Base-by-base conservation (phyloP, 2,888 invertebrate genomes). In the Melinopterus prodromus region DNA sequence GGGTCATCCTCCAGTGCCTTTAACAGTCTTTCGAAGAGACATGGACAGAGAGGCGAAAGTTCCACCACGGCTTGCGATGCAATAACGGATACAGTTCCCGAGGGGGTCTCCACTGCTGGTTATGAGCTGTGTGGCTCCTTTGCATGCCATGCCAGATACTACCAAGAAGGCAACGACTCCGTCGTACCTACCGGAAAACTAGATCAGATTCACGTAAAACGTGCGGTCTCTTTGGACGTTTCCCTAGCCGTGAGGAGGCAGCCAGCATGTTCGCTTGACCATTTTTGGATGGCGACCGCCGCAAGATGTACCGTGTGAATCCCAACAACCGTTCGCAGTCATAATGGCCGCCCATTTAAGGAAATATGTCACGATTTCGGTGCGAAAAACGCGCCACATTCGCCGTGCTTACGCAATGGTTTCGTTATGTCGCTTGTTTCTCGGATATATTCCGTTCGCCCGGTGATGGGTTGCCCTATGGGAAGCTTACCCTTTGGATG, bases 171-270 rank as follows among this genome's bases (percentile, higher is more conserved):
- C 36, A 16, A 36, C 77, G 76, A 78, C 70, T 74, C 76, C 71
- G 78, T 69, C 53, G 75, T 74, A 80, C 72, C 69, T 74, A 69
- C 82, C 71, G 78, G 80, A 80, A 80, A 84, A 84, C 83, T 83
- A 84, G 84, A 86, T 85, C 84, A 84, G 84, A 86, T 85, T 83
- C 84, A 85, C 85, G 84, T 83, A 83, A 36, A 83, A 83, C 84
- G 85, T 84, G 84, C 74, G 26, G 35, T 37, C 74, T 35, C 35
- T 74, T 74, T 74, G 74, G 74, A 74, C 74, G n/a, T 74, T 36
- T 36, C 74, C 74, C 26, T n/a, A 15, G 6, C 6, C 14, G 7
- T 15, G 74, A 35, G 74, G n/a, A 35, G 35, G 74, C 35, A 74
- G 35, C 26, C 26, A 35, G 74, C 35, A 37, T 37, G 74, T 74